These are phyloP conservation scores for Colaptes auratus DNA, from an alignment of 2,113 vertebrate genomes.

Conservation along the genomic window DNA sequence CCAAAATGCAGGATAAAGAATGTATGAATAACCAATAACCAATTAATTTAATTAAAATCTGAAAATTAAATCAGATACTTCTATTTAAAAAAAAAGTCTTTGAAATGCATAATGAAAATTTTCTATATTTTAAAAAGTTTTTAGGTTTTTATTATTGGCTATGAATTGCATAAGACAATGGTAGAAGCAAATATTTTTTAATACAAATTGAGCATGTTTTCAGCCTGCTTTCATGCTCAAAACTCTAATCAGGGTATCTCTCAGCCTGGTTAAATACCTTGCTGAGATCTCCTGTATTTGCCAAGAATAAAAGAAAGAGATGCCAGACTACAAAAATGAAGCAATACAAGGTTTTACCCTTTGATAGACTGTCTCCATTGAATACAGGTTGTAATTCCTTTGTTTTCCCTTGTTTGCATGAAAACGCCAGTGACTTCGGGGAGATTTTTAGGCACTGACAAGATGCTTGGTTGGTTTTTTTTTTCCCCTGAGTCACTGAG, in stretches of 20 bases:
- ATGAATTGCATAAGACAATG: background rate
- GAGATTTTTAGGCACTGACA: conserved; percentile 28
- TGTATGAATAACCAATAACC: background rate
- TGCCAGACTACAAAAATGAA: background rate
- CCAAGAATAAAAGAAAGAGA: background rate
- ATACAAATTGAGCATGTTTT: conserved; percentile 26
- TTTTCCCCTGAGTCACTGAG: background rate
- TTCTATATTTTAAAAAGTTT: background rate
- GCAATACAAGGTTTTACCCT: background rate
- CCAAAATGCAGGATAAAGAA: conserved; percentile 7
- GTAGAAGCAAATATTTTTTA: conserved; percentile 27
- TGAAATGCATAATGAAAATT: background rate
- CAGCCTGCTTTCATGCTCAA: conserved; percentile 41
- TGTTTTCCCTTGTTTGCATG: conserved; percentile 15
- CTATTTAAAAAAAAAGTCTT: background rate
- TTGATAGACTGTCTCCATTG: background rate
- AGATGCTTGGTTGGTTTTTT: background rate
- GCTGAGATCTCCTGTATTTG: conserved; percentile 8
- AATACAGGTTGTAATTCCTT: background rate
- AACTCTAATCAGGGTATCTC: conserved; percentile 40
- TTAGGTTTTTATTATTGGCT: background rate
- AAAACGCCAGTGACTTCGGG: conserved; percentile 22
- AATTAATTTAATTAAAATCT: background rate
- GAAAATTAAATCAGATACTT: background rate
- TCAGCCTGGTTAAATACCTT: conserved; percentile 51